phyloP scores from a whole-genome alignment of 2,113 vertebrate genomes.

The Eclectus roratus region DNA sequence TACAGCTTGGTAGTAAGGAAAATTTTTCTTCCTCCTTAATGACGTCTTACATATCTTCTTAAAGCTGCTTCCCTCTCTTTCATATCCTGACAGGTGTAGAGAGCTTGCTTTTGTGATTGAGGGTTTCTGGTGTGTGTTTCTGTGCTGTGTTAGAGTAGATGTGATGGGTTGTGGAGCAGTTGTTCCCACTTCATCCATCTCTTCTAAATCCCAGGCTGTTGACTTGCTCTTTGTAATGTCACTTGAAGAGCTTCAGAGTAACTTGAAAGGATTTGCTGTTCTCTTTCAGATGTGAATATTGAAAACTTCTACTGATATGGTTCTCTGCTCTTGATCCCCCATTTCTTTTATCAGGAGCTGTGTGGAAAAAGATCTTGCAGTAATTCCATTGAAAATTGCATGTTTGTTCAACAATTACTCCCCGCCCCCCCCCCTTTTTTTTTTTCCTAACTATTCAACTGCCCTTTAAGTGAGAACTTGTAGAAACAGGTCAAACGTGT shows the following conservation, averaged over 20 bases:
- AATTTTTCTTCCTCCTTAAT: background rate
- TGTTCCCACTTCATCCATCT: background rate
- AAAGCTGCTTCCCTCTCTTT: background rate
- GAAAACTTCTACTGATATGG: background rate
- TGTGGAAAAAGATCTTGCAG: background rate
- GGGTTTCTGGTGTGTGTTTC: background rate
- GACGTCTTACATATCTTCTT: background rate
- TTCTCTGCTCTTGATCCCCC: background rate
- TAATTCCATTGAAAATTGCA: background rate
- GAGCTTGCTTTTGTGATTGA: background rate
- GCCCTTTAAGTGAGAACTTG: background rate
- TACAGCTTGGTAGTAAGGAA: background rate
- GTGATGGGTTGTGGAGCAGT: background rate
- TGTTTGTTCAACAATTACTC: background rate
- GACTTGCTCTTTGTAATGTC: background rate
- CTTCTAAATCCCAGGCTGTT: background rate
- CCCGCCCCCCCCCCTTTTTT: no score
- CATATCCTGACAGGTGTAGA: background rate
- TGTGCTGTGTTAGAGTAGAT: background rate
- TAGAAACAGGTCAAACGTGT: background rate
- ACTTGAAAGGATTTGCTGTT: conserved; percentile 1
- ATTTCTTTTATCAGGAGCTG: background rate
- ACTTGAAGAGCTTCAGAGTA: conserved; percentile 15
- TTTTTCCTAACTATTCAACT: background rate
- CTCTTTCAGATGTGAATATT: background rate